Evolutionary conservation across 92 coral and sea anemone genomes (phyloP).

Genomic region (Zoanthus gigantus): DNA sequence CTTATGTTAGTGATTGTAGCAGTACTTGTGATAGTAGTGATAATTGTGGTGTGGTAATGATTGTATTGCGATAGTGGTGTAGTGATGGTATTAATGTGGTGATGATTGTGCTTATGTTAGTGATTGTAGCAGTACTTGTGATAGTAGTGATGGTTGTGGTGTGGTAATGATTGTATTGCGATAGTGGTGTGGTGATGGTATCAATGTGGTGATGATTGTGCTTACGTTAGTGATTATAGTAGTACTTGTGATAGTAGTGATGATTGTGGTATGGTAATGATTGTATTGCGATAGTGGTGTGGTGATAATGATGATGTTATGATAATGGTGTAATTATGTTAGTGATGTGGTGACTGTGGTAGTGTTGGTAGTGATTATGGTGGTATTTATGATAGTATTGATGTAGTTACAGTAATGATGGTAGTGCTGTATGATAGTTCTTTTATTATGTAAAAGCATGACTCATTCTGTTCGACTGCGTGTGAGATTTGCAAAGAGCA

Average conservation of each 20-base stretch:
- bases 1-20: not conserved
- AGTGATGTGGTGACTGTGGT: not conserved
- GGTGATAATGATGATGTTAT: not conserved
- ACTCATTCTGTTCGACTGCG: too few species aligned
- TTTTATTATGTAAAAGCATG: too few species aligned
- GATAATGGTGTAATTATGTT: not conserved
- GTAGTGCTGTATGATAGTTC: not conserved
- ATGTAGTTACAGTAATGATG: not conserved
- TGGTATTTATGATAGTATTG: not conserved
- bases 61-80: not conserved
- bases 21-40: slow-evolving; percentile 1
- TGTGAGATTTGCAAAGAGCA: too few species aligned
- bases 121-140: not conserved
- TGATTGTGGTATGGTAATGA: not conserved
- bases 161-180: not conserved
- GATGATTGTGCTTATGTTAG: not conserved
- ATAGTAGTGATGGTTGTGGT: not conserved
- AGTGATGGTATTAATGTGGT: not conserved
- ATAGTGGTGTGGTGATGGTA: not conserved
- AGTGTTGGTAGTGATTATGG: not conserved
- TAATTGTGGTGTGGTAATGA: not conserved
- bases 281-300: not conserved
- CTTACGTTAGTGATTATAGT: not conserved
- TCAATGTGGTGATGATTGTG: not conserved
- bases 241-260: not conserved